A percentile compares a stretch with the other conserved stretches of the same genome.
Conservation (phyloP, 2,113 vertebrate genomes). For the Euleptes europaea region DNA sequence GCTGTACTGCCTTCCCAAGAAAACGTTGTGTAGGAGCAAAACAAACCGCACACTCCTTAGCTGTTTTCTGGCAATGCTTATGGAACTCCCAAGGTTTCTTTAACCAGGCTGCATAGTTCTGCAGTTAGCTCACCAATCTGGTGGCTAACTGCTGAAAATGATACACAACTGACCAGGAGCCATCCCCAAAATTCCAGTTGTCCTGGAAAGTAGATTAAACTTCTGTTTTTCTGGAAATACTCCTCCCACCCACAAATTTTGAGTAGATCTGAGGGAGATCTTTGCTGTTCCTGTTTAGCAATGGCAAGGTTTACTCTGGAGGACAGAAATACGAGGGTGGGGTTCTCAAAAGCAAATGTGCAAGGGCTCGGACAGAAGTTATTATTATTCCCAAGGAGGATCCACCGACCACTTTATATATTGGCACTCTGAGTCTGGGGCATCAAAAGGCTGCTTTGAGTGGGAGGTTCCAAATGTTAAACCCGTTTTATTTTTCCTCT, state of each 20-base stretch:
- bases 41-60: not conserved
- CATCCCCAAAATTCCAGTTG: not conserved
- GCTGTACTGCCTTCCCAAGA: not conserved
- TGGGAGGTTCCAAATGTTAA: not conserved
- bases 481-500: not conserved
- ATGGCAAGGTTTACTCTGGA: not conserved
- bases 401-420: not conserved
- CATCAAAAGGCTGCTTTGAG: not conserved
- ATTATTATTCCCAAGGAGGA: not conserved
- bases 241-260: not conserved
- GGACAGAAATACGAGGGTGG: not conserved
- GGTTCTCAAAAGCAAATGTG: not conserved
- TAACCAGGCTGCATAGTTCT: slow-evolving; percentile 8
- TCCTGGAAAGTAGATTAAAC: slow-evolving; percentile 13
- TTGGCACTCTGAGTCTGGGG: not conserved
- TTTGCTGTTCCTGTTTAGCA: not conserved
- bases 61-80: not conserved
- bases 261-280: not conserved
- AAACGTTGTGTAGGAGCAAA: not conserved
- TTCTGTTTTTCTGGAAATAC: not conserved
- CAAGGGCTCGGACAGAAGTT: not conserved
- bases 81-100: not conserved
- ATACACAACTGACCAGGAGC: slow-evolving; percentile 4
- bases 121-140: slow-evolving; percentile 2
- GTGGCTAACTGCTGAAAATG: slow-evolving; percentile 14